These are phyloP conservation scores for Anorthoa munda DNA, from an alignment of 2,888 invertebrate species.

Conservation along the genomic window DNA sequence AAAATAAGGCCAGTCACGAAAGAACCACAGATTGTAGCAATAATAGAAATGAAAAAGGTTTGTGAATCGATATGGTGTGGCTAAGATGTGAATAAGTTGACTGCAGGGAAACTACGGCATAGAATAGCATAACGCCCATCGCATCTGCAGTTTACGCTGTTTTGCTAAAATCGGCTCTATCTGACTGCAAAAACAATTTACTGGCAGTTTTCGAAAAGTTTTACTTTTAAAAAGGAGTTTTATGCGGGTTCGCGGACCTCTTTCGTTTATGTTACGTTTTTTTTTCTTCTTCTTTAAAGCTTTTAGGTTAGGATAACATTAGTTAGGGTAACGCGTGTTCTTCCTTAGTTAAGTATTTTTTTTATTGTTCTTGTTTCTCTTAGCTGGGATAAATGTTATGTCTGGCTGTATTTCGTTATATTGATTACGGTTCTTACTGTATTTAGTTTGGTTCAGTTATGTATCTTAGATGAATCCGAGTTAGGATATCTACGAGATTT, in stretches of 20 bases:
- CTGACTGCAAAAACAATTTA: slow-evolving; percentile 64
- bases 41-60: slow-evolving; percentile 76
- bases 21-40: slow-evolving; percentile 63
- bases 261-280: slow-evolving; percentile 28
- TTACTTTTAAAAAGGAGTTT: slow-evolving; percentile 35
- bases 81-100: slow-evolving; percentile 84
- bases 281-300: slow-evolving; percentile 43
- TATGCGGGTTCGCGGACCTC: slow-evolving; percentile 35
- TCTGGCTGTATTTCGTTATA: slow-evolving; percentile 24
- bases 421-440: slow-evolving; percentile 17
- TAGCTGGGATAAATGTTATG: slow-evolving; percentile 4
- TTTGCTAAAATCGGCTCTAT: slow-evolving; percentile 71
- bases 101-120: slow-evolving; percentile 89
- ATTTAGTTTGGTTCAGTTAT: background rate
- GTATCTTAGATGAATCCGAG: slow-evolving; percentile 1
- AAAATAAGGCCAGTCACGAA: slow-evolving; percentile 14
- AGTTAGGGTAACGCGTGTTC: slow-evolving; percentile 47
- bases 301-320: slow-evolving; percentile 58
- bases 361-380: slow-evolving; percentile 32
- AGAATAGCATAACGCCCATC: slow-evolving; percentile 86
- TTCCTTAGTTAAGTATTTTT: slow-evolving; percentile 20
- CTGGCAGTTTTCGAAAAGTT: slow-evolving; percentile 48
- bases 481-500: background rate
- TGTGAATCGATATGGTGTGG: slow-evolving; percentile 87
- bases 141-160: slow-evolving; percentile 84